Evolutionary conservation across 2,888 invertebrate genomes (phyloP), one percentile per base, ranked within the genome.

Genomic region (Leucania comma): DNA sequence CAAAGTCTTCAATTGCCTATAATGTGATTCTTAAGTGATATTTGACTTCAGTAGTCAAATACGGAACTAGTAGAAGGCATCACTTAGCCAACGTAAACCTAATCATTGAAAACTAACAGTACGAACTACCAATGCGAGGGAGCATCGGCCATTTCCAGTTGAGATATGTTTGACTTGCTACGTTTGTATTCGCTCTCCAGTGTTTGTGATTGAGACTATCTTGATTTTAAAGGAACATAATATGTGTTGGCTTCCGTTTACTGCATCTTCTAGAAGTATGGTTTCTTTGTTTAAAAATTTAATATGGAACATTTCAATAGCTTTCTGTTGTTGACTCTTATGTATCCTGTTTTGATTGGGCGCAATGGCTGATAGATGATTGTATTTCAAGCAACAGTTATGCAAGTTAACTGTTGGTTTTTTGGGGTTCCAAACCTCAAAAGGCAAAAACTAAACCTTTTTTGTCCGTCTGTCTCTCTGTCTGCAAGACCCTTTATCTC

Each of bases 81-180:
- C 89, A 88, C 87, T 88, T 86, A 85, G 86, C 80, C 79, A 90
- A 87, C 86, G 90, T 86, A 92, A 91, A 93, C 91, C 86, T 90
- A 91, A 93, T 93, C 90, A 92, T 91, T 86, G 87, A 89, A 90
- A 90, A 89, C 90, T 90, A 93, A 93, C 90, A 91, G 87, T 82
- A n/a, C n/a, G n/a, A n/a, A n/a, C n/a, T n/a, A 26, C 22, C 14
- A 57, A 70, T 89, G 86, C 78, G 57, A 71, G 75, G 80, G 51
- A 78, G 80, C 78, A 67, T 72, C 77, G 80, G 32, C 72, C 78
- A 80, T 67, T 82, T 70, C 38, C 77, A 48, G 81, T 29, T 63
- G 65, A 68, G 71, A 80, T 64, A 68, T 82, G 73, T 84, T 82
- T 84, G 84, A 87, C 83, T 91, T 89, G 84, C 77, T 80, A 73